These are phyloP conservation scores for Drosophila fuyamai DNA, from an alignment of 1,140 invertebrate genomes.

Conservation along the genomic window DNA sequence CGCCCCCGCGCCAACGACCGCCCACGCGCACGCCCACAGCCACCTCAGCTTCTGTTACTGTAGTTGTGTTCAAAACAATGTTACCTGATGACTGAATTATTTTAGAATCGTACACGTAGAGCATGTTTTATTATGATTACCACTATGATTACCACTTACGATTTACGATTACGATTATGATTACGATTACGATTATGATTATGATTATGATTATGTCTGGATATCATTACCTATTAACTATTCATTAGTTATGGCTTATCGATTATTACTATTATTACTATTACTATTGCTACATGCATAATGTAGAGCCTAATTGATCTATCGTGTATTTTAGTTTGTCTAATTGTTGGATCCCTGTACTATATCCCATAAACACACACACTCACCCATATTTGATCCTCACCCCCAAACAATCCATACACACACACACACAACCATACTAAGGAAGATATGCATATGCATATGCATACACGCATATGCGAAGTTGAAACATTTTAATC, in stretches of 20 bases:
- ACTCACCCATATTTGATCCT: conserved; percentile 4
- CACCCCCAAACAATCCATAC: conserved; percentile 7
- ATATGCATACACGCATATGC: background rate
- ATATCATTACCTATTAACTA: conserved; percentile 51
- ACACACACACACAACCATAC: conserved; percentile 22
- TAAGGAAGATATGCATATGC: conserved; percentile 22
- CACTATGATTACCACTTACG: conserved; percentile 39
- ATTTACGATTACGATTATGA: conserved; percentile 30
- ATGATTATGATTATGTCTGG: conserved; percentile 21
- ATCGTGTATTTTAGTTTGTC: conserved; percentile 49
- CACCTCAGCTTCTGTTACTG: conserved; percentile 84
- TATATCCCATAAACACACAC: conserved; percentile 34
- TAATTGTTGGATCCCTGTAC: conserved; percentile 48
- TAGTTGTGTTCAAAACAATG: conserved; percentile 85
- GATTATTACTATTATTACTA: conserved; percentile 52
- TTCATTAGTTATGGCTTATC: conserved; percentile 50
- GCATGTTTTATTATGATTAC: conserved; percentile 71
- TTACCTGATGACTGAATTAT: conserved; percentile 85
- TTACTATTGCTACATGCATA: conserved; percentile 71
- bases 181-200: conserved; percentile 7
- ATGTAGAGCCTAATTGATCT: conserved; percentile 63
- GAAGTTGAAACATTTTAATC: conserved; percentile 24
- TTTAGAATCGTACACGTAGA: conserved; percentile 80
- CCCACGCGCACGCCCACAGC: conserved; percentile 50
- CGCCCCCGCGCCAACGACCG: conserved; percentile 33